Base-by-base conservation (phyloP, 2,888 invertebrate species). In the Dryocosmus kuriphilus region DNA sequence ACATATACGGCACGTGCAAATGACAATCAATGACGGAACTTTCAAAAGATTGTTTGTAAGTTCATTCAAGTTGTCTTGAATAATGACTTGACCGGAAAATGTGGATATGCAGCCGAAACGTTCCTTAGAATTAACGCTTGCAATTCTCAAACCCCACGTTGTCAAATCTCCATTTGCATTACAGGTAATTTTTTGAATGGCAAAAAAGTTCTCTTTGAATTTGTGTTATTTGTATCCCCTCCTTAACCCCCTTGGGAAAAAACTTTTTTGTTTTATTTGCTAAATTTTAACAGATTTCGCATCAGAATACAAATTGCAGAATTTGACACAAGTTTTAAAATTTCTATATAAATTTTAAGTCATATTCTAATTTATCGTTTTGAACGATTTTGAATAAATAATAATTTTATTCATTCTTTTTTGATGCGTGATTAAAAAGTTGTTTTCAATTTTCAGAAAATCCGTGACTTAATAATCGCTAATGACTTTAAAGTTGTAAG, bases 81-180 rank as follows among this genome's bases (percentile, higher is more conserved):
- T 71, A 51, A 71, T 30, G 14, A 51, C n/a, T 30, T 71, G 51
- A 30, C 9, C 8, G 16, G 32, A 74, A 51, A 65, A 63, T 46
- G 46, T 6, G 19, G 75, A 71, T 16, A 88, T 88, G 88, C 83
- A 78, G 84, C 79, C 86, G 57, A 83, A 78, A 79, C 79, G 84
- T 76, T 77, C 81, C 77, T 85, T 91, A 16, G 86, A 97, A 92
- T 92, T 98, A 86, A 97, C 98, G 30, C 92, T 98, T 84, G 97
- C 97, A 5, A 94, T 98, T 83, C 93, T 98, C 79, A 98, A 98
- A 90, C 98, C 98, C 7, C 97, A 98, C 89, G 93, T 96, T 55
- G 93, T 96, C 2, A 95, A 95, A 88, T 95, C 96, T 89, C 96
- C 96, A 0, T 93, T 95, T 80, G 95, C 95, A 6, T 90, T 96